Conservation (phyloP, 2,797 vertebrate species). For the Megaceryle alcyon region DNA sequence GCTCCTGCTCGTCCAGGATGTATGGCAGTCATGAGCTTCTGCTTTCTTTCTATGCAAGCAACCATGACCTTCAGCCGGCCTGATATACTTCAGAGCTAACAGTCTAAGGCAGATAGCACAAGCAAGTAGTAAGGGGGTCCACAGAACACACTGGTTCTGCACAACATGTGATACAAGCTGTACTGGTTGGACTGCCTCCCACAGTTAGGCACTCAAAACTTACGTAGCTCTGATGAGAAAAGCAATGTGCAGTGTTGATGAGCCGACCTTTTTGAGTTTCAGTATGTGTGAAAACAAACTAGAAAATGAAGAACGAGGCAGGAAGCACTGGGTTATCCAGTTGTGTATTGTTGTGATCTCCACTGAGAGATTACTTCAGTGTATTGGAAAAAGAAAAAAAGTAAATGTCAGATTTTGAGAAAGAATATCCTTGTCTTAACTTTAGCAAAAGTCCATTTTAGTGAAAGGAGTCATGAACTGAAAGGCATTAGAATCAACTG, state of each 20-base stretch:
- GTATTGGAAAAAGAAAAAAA: constrained; percentile 10
- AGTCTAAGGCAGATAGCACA: no score
- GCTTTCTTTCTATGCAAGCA: no score
- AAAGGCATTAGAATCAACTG: background rate
- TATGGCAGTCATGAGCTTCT: no score
- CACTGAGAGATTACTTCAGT: background rate
- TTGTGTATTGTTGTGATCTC: background rate
- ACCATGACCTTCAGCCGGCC: no score
- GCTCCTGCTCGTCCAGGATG: no score
- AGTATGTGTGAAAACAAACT: background rate
- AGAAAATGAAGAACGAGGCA: background rate
- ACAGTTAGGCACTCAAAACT: background rate
- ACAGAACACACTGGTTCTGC: no score
- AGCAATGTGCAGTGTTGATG: background rate
- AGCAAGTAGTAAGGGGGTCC: no score
- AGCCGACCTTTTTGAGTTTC: background rate
- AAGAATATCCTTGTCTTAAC: background rate
- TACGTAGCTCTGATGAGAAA: background rate
- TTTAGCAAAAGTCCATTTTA: constrained; percentile 1
- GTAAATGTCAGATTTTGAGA: constrained; percentile 40
- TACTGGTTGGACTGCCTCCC: no score
- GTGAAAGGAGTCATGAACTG: background rate
- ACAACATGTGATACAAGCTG: no score
- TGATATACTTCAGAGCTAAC: no score
- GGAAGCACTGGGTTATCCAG: background rate